Evolutionary conservation across 92 coral and sea anemone species (phyloP).

Genomic region (Porites evermanni): DNA sequence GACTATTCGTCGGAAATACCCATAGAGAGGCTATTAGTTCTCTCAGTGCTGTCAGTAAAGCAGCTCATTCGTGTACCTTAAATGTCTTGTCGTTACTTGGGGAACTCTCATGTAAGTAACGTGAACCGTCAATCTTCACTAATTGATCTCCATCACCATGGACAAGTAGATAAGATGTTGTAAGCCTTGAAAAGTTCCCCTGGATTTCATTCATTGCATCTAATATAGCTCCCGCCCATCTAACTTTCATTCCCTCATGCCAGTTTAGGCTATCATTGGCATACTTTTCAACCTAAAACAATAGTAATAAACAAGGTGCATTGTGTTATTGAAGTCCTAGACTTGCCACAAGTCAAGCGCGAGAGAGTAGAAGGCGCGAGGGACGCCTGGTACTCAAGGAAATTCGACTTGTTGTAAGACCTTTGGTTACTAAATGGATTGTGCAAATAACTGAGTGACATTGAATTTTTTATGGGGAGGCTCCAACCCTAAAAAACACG

Average conservation of each 20-base stretch:
- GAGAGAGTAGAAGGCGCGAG: too few relatives aligned
- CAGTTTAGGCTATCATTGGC: too few relatives aligned
- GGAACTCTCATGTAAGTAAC: constrained; percentile 62
- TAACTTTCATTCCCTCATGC: constrained; percentile 73
- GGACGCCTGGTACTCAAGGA: constrained; percentile 44
- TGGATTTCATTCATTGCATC: constrained; percentile 61
- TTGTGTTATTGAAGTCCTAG: too few relatives aligned
- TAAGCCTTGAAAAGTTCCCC: constrained; percentile 34
- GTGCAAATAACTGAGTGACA: too few relatives aligned
- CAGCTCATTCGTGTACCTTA: constrained; percentile 60
- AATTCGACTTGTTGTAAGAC: too few relatives aligned
- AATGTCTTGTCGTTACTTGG: constrained; percentile 81
- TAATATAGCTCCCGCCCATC: constrained; percentile 56
- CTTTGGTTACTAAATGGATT: too few relatives aligned
- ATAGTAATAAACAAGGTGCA: too few relatives aligned
- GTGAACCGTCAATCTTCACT: constrained; percentile 62
- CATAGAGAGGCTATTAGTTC: background rate
- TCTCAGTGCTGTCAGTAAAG: background rate
- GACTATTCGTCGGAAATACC: too few relatives aligned
- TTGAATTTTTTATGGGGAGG: too few relatives aligned
- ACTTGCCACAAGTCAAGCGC: too few relatives aligned
- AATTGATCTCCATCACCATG: constrained; percentile 66
- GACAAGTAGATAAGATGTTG: constrained; percentile 74
- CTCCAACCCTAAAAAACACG: too few relatives aligned
- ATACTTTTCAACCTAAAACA: too few relatives aligned